These are phyloP conservation scores for Catamblyrhynchus diadema DNA, from an alignment of 2,797 vertebrate genomes.

Conservation along the genomic window DNA sequence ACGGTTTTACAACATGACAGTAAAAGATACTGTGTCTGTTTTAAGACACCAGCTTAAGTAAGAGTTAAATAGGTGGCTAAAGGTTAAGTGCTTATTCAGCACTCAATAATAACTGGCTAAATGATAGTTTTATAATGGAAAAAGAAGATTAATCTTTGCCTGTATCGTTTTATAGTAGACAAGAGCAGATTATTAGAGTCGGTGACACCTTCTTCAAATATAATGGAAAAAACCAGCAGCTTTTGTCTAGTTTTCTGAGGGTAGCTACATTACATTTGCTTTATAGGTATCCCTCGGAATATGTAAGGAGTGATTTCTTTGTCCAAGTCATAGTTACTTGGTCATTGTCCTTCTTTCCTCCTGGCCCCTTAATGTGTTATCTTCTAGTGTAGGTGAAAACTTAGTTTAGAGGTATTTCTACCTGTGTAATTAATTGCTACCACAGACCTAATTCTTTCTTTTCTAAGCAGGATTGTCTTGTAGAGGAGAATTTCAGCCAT, in stretches of 20 bases:
- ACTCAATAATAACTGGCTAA: neutral
- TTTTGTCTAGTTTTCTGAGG: neutral
- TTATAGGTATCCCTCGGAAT: neutral
- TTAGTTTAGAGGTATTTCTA: neutral
- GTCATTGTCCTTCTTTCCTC: neutral
- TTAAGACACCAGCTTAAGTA: neutral
- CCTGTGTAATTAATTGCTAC: neutral
- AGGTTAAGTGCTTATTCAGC: conserved; percentile 44
- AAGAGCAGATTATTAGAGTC: neutral
- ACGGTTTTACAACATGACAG: neutral
- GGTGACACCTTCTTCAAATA: neutral
- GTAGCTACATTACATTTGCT: neutral
- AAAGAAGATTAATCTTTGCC: neutral
- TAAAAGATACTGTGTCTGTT: neutral
- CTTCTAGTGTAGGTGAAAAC: neutral
- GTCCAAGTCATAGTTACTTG: neutral
- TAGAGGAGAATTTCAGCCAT: neutral
- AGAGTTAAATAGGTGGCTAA: neutral
- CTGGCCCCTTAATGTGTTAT: neutral
- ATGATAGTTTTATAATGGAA: neutral
- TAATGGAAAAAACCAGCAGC: neutral
- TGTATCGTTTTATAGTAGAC: neutral
- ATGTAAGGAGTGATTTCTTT: neutral
- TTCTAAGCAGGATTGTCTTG: neutral
- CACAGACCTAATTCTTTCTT: neutral